A percentile compares a stretch with the other conserved stretches of the same genome.
Evolutionary conservation across 2,888 invertebrate species (phyloP).

Genomic region (Ectobius pallidus): DNA sequence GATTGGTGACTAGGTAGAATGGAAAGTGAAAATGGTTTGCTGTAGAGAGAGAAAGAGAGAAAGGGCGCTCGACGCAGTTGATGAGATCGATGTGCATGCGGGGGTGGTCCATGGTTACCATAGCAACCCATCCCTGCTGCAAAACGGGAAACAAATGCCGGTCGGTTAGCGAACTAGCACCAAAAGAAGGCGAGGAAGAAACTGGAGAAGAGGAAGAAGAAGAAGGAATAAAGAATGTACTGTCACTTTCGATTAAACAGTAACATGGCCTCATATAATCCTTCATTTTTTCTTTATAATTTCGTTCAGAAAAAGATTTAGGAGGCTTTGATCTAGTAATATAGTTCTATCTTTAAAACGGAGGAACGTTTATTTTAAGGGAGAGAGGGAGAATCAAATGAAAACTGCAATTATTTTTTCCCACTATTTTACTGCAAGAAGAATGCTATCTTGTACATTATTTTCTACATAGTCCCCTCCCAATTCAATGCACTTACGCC

Average conservation of each 20-base stretch:
- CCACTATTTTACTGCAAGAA: too few relatives aligned
- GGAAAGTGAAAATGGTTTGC: constrained; percentile 14
- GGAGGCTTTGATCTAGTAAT: too few relatives aligned
- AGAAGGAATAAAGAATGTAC: constrained; percentile 8
- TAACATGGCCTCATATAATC: neutral
- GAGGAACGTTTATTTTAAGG: too few relatives aligned
- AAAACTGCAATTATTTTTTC: too few relatives aligned
- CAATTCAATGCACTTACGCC: too few relatives aligned
- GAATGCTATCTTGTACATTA: too few relatives aligned
- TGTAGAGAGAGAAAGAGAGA: neutral
- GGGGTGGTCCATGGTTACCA: constrained; percentile 28
- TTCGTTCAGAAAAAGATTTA: too few relatives aligned
- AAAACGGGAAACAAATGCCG: constrained; percentile 32
- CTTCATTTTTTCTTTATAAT: too few relatives aligned
- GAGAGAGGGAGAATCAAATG: too few relatives aligned
- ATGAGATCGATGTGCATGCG: constrained; percentile 32
- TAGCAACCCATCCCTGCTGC: constrained; percentile 29
- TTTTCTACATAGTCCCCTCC: too few relatives aligned
- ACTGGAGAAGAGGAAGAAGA: neutral
- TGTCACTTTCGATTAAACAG: neutral
- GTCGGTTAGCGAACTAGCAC: constrained; percentile 11
- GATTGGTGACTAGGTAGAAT: neutral
- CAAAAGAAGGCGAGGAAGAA: neutral
- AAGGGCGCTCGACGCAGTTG: constrained; percentile 15
- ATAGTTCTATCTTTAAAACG: too few relatives aligned